Evolutionary conservation across 2,888 invertebrate genomes (phyloP), one percentile per base, ranked within the genome.

Genomic region (Hyles lineata): DNA sequence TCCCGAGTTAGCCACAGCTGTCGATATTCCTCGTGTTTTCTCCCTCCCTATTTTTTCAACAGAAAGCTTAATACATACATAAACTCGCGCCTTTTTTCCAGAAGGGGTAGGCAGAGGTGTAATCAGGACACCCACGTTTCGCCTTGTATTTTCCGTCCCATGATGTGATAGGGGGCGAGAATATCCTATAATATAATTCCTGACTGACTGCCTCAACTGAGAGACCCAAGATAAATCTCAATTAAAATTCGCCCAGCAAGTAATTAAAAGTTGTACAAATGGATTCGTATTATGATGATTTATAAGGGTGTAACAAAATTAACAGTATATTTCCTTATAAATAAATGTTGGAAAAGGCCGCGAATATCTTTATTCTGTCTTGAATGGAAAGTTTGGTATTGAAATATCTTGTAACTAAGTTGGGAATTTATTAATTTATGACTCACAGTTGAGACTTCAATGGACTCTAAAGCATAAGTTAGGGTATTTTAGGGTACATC

Each of bases 231-330:
- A 70, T 62, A 73, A 70, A 73, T 73, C 70, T 62, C 70, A 73
- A 70, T 73, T 70, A 55, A 63, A 55, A 70, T 23, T 73, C 58
- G 35, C 70, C 70, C 35, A 32, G 50, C 60, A 70, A 70, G 35
- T 73, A 73, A 73, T 73, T 73, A 73, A 70, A 73, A 73, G 55
- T 73, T 73, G 55, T 70, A 73, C 73, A 73, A 73, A 73, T 70
- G 73, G 62, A 70, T 62, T 73, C 62, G 67, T 70, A 73, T 73
- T 70, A 73, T 70, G 35, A 21, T 73, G 73, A 73, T 73, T 73
- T 73, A 73, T 73, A 70, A 50, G 11, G 23, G 58, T 62, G 32
- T 55, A 52, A 52, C 29, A 19, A 58, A 73, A 70, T 73, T 70
- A 73, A 61, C 70, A 58, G 55, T 23, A 35, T 43, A 72, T 62